These are phyloP conservation scores for Oreocharis arfaki DNA, from an alignment of 2,113 vertebrate genomes.

Conservation along the genomic window DNA sequence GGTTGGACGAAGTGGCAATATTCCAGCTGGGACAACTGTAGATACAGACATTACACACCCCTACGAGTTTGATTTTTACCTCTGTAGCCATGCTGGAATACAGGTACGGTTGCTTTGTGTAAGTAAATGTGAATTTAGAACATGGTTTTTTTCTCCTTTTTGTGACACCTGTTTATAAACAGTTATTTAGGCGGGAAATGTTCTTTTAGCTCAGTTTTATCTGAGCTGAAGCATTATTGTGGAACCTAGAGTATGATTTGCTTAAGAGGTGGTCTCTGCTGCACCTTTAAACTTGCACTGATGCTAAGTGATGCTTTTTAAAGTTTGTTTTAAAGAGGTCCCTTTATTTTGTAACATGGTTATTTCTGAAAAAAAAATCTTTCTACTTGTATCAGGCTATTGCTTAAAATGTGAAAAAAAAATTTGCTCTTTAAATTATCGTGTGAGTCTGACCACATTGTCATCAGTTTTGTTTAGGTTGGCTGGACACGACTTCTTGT, in stretches of 20 bases:
- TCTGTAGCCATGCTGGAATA: conserved; percentile 99
- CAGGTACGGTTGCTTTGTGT: conserved; percentile 77
- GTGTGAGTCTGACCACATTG: background rate
- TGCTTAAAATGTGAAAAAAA: background rate
- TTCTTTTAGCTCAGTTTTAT: background rate
- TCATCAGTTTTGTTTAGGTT: background rate
- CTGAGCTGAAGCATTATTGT: background rate
- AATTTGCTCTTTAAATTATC: background rate
- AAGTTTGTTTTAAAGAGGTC: background rate
- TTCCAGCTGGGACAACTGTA: conserved; percentile 97
- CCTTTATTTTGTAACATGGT: background rate
- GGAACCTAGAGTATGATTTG: background rate
- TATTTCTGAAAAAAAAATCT: background rate
- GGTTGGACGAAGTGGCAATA: conserved; percentile 98
- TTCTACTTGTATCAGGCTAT: background rate
- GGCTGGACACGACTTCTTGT: background rate
- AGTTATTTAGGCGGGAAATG: background rate
- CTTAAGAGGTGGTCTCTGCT: background rate
- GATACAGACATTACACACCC: conserved; percentile 98
- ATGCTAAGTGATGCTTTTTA: background rate
- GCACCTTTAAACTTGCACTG: background rate
- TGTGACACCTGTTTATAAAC: background rate
- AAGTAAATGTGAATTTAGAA: background rate
- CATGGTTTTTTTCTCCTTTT: background rate
- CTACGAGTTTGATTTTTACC: conserved; percentile 99